Evolutionary conservation across 2,113 vertebrate species (phyloP).

Genomic region (Rhinogobius similis): DNA sequence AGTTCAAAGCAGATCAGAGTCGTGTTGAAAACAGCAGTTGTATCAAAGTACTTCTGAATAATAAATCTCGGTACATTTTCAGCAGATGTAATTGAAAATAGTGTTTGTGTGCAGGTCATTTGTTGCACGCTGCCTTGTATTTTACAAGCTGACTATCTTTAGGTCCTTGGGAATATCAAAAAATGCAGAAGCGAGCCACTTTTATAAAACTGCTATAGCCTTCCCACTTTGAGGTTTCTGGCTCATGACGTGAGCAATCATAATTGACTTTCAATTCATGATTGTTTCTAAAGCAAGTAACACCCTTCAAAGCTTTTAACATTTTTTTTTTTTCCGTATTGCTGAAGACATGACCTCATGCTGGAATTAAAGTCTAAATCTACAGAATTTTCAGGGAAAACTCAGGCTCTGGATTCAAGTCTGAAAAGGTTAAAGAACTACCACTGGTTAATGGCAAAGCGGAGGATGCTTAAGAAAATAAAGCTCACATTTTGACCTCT

Average conservation of each 20-base stretch:
- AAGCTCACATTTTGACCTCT: slow-evolving; percentile 63
- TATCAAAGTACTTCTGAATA: too few relatives aligned
- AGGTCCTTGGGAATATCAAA: slow-evolving; percentile 71
- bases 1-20: too few relatives aligned
- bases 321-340: slow-evolving; percentile 42
- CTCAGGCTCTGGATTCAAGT: slow-evolving; percentile 58
- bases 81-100: slow-evolving; percentile 22
- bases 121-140: slow-evolving; percentile 30
- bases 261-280: slow-evolving; percentile 68
- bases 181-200: slow-evolving; percentile 55
- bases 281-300: slow-evolving; percentile 63
- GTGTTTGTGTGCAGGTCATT: slow-evolving; percentile 5
- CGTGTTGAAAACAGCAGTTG: neutral
- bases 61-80: neutral
- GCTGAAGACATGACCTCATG: slow-evolving; percentile 69
- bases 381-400: slow-evolving; percentile 50
- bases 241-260: slow-evolving; percentile 62
- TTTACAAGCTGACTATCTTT: slow-evolving; percentile 66
- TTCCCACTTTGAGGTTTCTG: slow-evolving; percentile 71
- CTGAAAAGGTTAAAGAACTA: slow-evolving; percentile 65
- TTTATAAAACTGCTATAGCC: slow-evolving; percentile 66
- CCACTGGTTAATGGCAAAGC: slow-evolving; percentile 65
- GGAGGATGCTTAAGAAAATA: slow-evolving; percentile 68
- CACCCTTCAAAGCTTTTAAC: slow-evolving; percentile 62
- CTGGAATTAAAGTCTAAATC: slow-evolving; percentile 72